Conservation (phyloP, 1,140 invertebrate species). For the Pseudomyrmex sp. region DNA sequence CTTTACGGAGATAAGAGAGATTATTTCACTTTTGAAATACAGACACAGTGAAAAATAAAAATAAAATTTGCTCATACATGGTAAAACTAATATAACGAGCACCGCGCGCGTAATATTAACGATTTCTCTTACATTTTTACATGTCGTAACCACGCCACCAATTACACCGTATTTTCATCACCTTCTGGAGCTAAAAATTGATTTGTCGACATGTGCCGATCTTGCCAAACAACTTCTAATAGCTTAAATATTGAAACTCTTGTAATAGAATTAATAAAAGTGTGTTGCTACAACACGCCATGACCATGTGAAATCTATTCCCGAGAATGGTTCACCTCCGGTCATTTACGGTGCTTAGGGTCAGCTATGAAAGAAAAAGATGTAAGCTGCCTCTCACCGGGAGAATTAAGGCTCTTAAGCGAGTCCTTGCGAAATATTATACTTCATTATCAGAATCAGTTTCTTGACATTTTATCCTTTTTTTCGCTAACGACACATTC, state of each 20-base stretch:
- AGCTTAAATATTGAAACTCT: neutral
- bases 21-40: too few relatives aligned
- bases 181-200: constrained; percentile 4
- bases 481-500: constrained; percentile 1
- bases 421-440: constrained; percentile 36
- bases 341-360: neutral
- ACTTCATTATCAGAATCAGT: constrained; percentile 17
- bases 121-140: neutral
- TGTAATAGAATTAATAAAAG: neutral
- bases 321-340: neutral
- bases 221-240: neutral
- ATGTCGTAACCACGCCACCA: constrained; percentile 4
- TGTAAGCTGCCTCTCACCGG: constrained; percentile 17
- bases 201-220: neutral
- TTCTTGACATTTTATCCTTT: constrained; percentile 41
- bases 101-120: neutral
- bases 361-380: constrained; percentile 12
- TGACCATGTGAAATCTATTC: neutral
- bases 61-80: too few relatives aligned
- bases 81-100: too few relatives aligned
- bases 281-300: neutral
- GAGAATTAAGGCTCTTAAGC: constrained; percentile 26
- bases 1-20: too few relatives aligned
- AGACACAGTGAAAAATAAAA: too few relatives aligned
- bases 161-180: neutral